Percentiles rank a stretch among this genome's conserved stretches.
Conservation (phyloP, 2,888 invertebrate genomes). For the Epinotia ramella region DNA sequence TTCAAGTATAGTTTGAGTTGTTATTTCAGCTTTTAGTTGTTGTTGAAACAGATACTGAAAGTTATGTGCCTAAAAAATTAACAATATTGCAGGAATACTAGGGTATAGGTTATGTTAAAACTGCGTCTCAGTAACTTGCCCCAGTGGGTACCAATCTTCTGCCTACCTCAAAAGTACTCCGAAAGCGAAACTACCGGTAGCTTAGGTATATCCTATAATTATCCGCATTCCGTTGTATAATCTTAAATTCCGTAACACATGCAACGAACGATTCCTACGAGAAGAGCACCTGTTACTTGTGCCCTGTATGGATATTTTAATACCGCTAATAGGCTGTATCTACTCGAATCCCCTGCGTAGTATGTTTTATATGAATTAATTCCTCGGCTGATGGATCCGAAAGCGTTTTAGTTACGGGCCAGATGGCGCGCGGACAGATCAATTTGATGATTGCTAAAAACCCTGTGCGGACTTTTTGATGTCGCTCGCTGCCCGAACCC, state of each 20-base stretch:
- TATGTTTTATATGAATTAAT: slow-evolving; percentile 83
- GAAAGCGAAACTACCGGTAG: background rate
- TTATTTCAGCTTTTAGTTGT: slow-evolving; percentile 39
- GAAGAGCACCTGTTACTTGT: slow-evolving; percentile 6
- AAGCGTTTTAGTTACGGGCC: slow-evolving; percentile 83
- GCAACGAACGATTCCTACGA: background rate
- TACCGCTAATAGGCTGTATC: slow-evolving; percentile 38
- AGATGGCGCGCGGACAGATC: slow-evolving; percentile 83
- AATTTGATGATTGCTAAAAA: slow-evolving; percentile 85
- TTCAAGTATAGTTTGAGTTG: slow-evolving; percentile 72
- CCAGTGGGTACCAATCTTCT: too few relatives aligned
- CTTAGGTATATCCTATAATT: background rate
- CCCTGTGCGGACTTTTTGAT: slow-evolving; percentile 76
- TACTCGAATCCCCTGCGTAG: slow-evolving; percentile 24
- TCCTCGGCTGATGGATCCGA: slow-evolving; percentile 78
- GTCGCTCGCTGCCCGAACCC: slow-evolving; percentile 54
- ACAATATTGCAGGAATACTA: background rate
- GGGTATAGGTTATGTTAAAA: background rate
- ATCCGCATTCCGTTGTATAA: background rate
- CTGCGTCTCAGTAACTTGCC: background rate
- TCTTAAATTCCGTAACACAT: slow-evolving; percentile 2
- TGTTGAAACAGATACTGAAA: slow-evolving; percentile 26
- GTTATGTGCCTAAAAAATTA: background rate
- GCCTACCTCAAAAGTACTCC: background rate
- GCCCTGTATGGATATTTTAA: slow-evolving; percentile 29